Conservation (phyloP, 1,140 invertebrate genomes). For the Dolichoris vasculosae region DNA sequence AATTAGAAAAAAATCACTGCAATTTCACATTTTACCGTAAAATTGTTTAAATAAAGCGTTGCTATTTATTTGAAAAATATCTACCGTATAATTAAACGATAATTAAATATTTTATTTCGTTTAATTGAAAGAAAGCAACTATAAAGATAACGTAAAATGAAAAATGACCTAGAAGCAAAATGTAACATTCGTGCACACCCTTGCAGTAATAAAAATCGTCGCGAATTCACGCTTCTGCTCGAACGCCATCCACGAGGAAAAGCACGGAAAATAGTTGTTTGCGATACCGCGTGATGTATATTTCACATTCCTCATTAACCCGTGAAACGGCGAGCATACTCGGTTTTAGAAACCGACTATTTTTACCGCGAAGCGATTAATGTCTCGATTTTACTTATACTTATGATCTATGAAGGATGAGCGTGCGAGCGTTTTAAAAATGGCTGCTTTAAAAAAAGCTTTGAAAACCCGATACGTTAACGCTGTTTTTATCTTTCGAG, state of each 20-base stretch:
- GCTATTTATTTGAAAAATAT: too few species aligned
- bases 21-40: too few species aligned
- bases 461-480: background rate
- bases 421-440: background rate
- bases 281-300: conserved; percentile 30
- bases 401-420: background rate
- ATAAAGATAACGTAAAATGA: too few species aligned
- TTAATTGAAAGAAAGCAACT: too few species aligned
- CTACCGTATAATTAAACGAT: too few species aligned
- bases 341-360: background rate
- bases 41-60: too few species aligned
- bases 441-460: background rate
- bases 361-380: background rate
- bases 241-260: background rate
- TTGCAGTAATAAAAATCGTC: too few species aligned
- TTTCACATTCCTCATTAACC: conserved; percentile 19
- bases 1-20: too few species aligned
- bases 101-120: too few species aligned
- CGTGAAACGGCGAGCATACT: too few species aligned
- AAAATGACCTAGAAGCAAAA: too few species aligned
- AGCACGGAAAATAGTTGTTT: background rate
- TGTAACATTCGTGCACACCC: too few species aligned
- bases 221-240: background rate
- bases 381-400: background rate
- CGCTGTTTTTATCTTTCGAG: background rate